phyloP scores from a whole-genome alignment of 2,888 invertebrate genomes.

The Folsomia manolachei region DNA sequence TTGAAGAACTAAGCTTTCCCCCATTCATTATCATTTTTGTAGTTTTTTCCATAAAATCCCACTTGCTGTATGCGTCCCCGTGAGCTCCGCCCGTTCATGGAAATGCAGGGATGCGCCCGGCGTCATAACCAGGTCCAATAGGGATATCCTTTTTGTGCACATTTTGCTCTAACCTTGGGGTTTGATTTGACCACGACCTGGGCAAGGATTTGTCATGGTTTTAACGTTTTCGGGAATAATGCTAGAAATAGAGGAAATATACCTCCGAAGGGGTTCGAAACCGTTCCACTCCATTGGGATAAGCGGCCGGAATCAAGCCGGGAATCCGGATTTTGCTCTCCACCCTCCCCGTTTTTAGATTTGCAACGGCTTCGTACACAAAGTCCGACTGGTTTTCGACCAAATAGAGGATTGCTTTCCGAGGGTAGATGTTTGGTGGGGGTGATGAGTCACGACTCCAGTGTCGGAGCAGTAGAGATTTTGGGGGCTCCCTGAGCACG shows the following conservation, averaged over 20 bases:
- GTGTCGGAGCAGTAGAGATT: conserved; percentile 5
- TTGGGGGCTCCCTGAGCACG: conserved; percentile 28
- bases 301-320: no score
- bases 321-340: not conserved
- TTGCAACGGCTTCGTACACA: conserved; percentile 27
- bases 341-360: conserved; percentile 7
- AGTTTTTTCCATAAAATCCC: no score
- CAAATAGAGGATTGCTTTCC: conserved; percentile 26
- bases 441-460: not conserved
- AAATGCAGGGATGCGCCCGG: no score
- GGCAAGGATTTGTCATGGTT: conserved; percentile 27
- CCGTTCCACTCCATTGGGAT: no score
- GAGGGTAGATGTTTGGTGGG: not conserved
- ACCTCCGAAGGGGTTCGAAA: no score
- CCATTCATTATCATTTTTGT: no score
- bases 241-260: conserved; percentile 7
- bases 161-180: conserved; percentile 24
- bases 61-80: no score
- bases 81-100: no score
- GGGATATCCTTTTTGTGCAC: conserved; percentile 26
- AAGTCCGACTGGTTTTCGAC: conserved; percentile 26
- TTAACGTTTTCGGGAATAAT: conserved; percentile 20
- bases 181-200: conserved; percentile 31
- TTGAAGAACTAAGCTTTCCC: no score
- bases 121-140: not conserved